Evolutionary conservation across 2,797 vertebrate species (phyloP).

Genomic region (Spinus pinus): DNA sequence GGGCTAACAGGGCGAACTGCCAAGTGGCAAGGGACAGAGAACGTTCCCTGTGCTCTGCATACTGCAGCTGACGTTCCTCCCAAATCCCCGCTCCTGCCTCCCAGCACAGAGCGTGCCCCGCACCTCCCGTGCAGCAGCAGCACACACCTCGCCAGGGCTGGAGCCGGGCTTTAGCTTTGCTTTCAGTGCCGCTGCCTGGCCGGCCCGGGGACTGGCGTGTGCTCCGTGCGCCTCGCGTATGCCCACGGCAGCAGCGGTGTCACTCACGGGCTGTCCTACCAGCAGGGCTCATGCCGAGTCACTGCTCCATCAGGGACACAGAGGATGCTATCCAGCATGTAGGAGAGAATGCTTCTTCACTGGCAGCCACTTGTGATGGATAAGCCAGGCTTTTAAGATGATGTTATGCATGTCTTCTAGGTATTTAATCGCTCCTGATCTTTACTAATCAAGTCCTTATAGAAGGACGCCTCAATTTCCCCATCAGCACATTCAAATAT

Average conservation of each 20-base stretch:
- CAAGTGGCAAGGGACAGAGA: not conserved
- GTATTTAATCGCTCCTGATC: not conserved
- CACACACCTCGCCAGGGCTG: not conserved
- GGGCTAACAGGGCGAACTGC: not conserved
- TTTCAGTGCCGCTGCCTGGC: constrained; percentile 57
- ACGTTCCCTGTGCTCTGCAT: not conserved
- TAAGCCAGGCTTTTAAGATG: not conserved
- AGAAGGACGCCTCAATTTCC: not conserved
- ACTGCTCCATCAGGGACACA: not conserved
- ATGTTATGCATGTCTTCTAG: not conserved
- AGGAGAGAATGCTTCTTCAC: not conserved
- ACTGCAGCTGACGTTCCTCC: not conserved
- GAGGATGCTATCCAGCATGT: fast-evolving
- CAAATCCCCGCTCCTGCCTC: not conserved
- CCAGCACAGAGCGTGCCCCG: not conserved
- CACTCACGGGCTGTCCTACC: not conserved
- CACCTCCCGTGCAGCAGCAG: not conserved
- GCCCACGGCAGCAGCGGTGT: fast-evolving
- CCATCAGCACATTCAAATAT: not conserved
- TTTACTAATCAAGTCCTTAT: not conserved
- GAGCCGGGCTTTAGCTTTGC: not conserved
- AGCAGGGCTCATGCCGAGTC: not conserved
- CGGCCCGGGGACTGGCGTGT: not conserved
- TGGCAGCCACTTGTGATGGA: not conserved
- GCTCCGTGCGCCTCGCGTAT: not conserved